Percentiles rank a stretch among this genome's conserved stretches.
Conservation (phyloP, 2,888 invertebrate species). For the Drosophila flavopinicola region DNA sequence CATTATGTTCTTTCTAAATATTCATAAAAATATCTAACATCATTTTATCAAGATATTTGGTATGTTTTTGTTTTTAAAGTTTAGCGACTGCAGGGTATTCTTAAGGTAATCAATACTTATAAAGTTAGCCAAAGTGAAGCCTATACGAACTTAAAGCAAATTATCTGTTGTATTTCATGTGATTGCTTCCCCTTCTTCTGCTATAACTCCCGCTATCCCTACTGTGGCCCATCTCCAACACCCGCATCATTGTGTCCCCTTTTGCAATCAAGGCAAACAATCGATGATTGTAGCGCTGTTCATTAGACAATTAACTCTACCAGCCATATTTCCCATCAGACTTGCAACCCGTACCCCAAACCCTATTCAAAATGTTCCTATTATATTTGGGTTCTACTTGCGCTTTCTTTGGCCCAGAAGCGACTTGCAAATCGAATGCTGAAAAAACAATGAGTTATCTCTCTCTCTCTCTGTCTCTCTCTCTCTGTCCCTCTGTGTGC, state of each 20-base stretch:
- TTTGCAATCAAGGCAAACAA: conserved; percentile 54
- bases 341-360: neutral
- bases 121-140: no score
- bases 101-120: no score
- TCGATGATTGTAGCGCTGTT: conserved; percentile 55
- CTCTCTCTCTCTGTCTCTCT: neutral
- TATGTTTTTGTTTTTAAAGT: no score
- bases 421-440: conserved; percentile 39
- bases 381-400: conserved; percentile 45
- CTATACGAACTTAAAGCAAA: no score
- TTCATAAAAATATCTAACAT: no score
- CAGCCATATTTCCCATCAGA: conserved; percentile 12
- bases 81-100: no score
- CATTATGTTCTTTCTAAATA: no score
- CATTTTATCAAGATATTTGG: no score
- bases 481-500: conserved; percentile 29
- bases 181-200: neutral
- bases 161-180: neutral
- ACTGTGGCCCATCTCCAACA: neutral
- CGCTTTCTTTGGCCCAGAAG: conserved; percentile 60
- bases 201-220: neutral
- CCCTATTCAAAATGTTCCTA: neutral
- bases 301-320: conserved; percentile 61
- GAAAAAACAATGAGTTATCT: conserved; percentile 25
- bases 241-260: conserved; percentile 50